phyloP scores from a whole-genome alignment of 2,888 invertebrate genomes.

The Busseola fusca region DNA sequence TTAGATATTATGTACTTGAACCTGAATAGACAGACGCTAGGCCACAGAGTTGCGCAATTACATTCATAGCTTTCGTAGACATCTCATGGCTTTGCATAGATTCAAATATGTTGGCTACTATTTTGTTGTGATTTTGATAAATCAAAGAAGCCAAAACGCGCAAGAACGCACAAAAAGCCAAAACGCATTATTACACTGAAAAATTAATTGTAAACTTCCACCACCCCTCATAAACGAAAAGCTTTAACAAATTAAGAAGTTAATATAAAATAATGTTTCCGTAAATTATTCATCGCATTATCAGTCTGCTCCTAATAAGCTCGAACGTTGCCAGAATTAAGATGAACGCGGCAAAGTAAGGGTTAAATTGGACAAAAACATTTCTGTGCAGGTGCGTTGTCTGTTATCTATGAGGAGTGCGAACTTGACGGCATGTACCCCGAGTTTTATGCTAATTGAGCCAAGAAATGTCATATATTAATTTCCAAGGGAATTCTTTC shows the following conservation, averaged over 20 bases:
- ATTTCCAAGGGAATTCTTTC: not conserved
- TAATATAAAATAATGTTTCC: constrained; percentile 58
- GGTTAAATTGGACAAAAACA: constrained; percentile 56
- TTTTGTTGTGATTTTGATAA: not conserved
- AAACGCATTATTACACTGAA: not conserved
- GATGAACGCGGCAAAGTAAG: constrained; percentile 56
- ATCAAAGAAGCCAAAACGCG: not conserved
- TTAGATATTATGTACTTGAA: not conserved
- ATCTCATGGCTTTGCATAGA: not conserved
- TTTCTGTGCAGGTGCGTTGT: constrained; percentile 52
- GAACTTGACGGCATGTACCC: constrained; percentile 43
- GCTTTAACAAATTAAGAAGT: constrained; percentile 57
- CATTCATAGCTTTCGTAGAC: not conserved
- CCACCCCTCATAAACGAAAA: constrained; percentile 35
- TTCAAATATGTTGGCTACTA: too few species aligned
- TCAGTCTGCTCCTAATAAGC: constrained; percentile 54
- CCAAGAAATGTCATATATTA: constrained; percentile 22
- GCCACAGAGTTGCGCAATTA: not conserved
- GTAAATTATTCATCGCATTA: constrained; percentile 59
- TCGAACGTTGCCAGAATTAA: constrained; percentile 58
- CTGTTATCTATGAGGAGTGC: constrained; percentile 50
- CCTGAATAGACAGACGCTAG: not conserved
- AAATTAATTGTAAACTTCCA: constrained; percentile 18
- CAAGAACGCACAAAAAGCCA: not conserved
- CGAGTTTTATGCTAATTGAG: constrained; percentile 59